phyloP scores from a whole-genome alignment of 2,888 invertebrate genomes.

The Diarsia dahlii region DNA sequence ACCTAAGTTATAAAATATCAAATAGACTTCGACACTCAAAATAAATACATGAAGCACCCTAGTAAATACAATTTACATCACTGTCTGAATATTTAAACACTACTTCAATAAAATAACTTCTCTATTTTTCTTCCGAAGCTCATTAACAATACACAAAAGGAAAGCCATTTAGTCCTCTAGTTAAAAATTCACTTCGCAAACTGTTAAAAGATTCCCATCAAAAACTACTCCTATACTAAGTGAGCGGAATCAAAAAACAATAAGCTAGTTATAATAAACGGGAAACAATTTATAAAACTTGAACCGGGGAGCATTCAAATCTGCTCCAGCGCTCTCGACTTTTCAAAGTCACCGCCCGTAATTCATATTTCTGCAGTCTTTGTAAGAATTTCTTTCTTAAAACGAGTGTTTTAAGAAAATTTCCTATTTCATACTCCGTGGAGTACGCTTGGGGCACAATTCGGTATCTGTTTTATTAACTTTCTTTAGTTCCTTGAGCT shows the following conservation, averaged over 20 bases:
- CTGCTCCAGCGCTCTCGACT: slow-evolving; percentile 71
- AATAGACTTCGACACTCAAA: not conserved
- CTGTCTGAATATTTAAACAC: not conserved
- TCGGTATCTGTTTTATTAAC: slow-evolving; percentile 57
- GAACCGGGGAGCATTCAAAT: slow-evolving; percentile 67
- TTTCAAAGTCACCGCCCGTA: slow-evolving; percentile 80
- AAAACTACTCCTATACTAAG: slow-evolving; percentile 61
- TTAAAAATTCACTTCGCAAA: slow-evolving; percentile 49
- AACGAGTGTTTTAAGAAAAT: slow-evolving; percentile 60
- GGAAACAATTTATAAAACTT: slow-evolving; percentile 75
- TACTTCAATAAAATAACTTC: slow-evolving; percentile 1
- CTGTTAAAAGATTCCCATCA: slow-evolving; percentile 57
- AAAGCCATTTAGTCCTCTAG: slow-evolving; percentile 26
- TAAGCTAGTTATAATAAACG: slow-evolving; percentile 70
- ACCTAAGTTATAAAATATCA: not conserved
- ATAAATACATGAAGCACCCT: not conserved
- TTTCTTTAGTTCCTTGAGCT: slow-evolving; percentile 37
- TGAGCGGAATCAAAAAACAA: slow-evolving; percentile 67
- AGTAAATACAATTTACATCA: not conserved
- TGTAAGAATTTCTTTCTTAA: slow-evolving; percentile 66
- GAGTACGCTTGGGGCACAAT: slow-evolving; percentile 40
- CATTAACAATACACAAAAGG: slow-evolving; percentile 37
- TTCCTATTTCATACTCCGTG: slow-evolving; percentile 59
- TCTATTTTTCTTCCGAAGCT: slow-evolving; percentile 4
- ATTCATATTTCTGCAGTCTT: slow-evolving; percentile 77